Evolutionary conservation across 1,140 invertebrate genomes (phyloP).

Genomic region (Hirudo medicinalis): DNA sequence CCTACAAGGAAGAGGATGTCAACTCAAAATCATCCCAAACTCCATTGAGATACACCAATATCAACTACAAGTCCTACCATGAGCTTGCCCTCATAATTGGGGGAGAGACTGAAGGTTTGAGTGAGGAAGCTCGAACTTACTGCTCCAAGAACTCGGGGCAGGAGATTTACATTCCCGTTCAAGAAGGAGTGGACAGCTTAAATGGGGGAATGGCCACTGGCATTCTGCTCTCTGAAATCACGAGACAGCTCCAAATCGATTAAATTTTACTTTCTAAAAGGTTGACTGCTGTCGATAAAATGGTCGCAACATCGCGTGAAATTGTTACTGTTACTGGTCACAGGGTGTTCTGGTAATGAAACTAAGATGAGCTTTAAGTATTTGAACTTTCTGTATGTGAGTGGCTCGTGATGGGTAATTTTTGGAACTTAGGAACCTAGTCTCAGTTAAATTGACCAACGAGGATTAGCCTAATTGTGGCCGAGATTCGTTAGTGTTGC

Average conservation of each 20-base stretch:
- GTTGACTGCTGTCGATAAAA: too few relatives aligned
- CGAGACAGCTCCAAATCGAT: neutral
- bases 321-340: too few relatives aligned
- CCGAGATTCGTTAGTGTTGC: too few relatives aligned
- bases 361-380: too few relatives aligned
- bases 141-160: neutral
- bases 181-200: neutral
- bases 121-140: neutral
- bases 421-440: too few relatives aligned
- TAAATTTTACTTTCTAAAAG: too few relatives aligned
- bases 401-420: too few relatives aligned
- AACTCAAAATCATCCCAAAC: neutral
- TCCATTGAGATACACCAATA: neutral
- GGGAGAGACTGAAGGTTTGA: slow-evolving; percentile 4
- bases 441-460: too few relatives aligned
- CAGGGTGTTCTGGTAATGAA: too few relatives aligned
- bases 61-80: neutral
- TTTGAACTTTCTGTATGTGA: too few relatives aligned
- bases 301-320: too few relatives aligned
- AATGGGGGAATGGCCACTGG: neutral
- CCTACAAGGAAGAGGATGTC: neutral
- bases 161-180: neutral
- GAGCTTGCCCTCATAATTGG: slow-evolving; percentile 3
- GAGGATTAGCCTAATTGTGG: too few relatives aligned
- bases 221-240: neutral